phyloP scores from a whole-genome alignment of 2,888 invertebrate species.

The Phortica okadai region DNA sequence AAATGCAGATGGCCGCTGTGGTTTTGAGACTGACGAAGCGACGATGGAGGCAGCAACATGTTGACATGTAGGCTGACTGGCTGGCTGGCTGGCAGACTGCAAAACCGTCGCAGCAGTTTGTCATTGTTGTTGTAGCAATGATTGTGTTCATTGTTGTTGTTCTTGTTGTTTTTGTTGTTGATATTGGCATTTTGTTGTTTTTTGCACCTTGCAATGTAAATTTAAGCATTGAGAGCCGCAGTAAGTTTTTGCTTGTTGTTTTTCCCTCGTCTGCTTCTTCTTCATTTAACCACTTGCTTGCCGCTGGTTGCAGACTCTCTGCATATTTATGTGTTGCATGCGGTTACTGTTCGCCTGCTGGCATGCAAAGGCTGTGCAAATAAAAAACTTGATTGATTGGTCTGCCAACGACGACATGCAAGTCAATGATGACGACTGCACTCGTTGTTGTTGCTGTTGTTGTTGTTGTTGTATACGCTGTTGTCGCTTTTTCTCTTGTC shows the following conservation, averaged over 20 bases:
- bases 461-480: constrained; percentile 2
- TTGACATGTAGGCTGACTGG: constrained; percentile 1
- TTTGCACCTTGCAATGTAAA: constrained; percentile 22
- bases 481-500: neutral
- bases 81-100: neutral
- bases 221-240: neutral
- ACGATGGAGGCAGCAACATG: neutral
- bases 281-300: neutral
- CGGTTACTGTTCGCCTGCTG: neutral
- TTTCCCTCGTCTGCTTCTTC: neutral
- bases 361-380: constrained; percentile 61
- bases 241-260: neutral
- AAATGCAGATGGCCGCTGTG: constrained; percentile 20
- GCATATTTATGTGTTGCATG: constrained; percentile 11
- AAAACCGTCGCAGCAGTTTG: constrained; percentile 5
- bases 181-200: constrained; percentile 10
- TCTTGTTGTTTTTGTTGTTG: constrained; percentile 1
- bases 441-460: neutral
- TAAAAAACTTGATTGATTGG: constrained; percentile 74
- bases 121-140: constrained; percentile 6
- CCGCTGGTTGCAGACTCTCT: constrained; percentile 5
- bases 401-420: constrained; percentile 52
- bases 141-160: too few species aligned
- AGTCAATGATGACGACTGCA: constrained; percentile 12
- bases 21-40: neutral